A percentile compares a stretch with the other conserved stretches of the same genome.
Conservation (phyloP, 2,888 invertebrate genomes). For the Tipula vernalis region DNA sequence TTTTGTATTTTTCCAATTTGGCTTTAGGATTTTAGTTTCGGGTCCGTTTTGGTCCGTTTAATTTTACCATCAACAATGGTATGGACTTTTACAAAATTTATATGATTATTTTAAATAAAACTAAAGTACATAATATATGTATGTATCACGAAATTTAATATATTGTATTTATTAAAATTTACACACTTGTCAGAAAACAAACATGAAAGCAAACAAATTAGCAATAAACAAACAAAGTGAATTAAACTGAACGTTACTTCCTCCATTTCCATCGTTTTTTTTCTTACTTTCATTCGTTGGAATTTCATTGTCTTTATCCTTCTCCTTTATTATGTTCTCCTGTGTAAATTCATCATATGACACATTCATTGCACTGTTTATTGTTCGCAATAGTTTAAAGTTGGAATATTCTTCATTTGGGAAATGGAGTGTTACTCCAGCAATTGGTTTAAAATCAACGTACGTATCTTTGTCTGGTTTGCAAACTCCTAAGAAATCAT, state of each 20-base stretch:
- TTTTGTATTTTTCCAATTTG: too few species aligned
- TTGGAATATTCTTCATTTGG: constrained; percentile 36
- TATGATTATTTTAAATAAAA: too few species aligned
- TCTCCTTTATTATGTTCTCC: constrained; percentile 39
- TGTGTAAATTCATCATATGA: constrained; percentile 39
- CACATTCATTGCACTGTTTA: constrained; percentile 51
- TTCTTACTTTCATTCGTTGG: constrained; percentile 15
- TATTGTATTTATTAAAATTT: not conserved
- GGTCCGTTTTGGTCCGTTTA: too few species aligned
- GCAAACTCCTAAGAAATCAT: constrained; percentile 69
- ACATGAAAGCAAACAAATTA: not conserved
- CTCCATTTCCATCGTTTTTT: not conserved
- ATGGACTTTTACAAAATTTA: too few species aligned
- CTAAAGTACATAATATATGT: too few species aligned
- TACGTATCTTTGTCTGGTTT: constrained; percentile 38
- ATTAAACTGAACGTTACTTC: not conserved
- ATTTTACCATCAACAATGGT: too few species aligned
- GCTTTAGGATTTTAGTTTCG: too few species aligned
- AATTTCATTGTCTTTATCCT: constrained; percentile 37
- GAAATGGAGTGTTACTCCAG: constrained; percentile 20
- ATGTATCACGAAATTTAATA: not conserved
- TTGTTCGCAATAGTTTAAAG: constrained; percentile 58
- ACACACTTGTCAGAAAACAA: not conserved
- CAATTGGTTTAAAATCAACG: constrained; percentile 33
- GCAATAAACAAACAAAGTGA: not conserved